phyloP scores from a whole-genome alignment of 2,888 invertebrate species.

The Pycnomerus fuliginosus region DNA sequence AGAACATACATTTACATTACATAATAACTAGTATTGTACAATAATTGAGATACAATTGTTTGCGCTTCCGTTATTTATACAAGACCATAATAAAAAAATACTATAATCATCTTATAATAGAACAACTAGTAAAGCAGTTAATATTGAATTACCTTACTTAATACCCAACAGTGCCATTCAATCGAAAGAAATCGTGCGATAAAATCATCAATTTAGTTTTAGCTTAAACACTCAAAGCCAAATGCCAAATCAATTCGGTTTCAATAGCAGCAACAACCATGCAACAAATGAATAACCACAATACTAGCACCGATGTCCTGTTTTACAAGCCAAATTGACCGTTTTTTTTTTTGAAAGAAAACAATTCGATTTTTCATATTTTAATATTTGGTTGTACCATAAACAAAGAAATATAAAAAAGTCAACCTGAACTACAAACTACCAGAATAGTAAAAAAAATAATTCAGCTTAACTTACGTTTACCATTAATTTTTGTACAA shows the following conservation, averaged over 20 bases:
- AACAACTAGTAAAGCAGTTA: conserved; percentile 44
- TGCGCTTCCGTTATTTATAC: conserved; percentile 20
- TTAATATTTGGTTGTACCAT: conserved; percentile 4
- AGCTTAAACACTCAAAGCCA: conserved; percentile 46
- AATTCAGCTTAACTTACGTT: conserved; percentile 24
- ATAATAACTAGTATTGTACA: conserved; percentile 22
- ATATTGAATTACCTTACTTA: conserved; percentile 45
- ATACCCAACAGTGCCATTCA: conserved; percentile 48
- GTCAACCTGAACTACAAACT: conserved; percentile 23
- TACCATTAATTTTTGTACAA: conserved; percentile 5
- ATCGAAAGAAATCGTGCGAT: conserved; percentile 39
- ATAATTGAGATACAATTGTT: conserved; percentile 15
- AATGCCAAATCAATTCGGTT: conserved; percentile 28
- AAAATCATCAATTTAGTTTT: conserved; percentile 41
- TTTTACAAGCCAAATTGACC: conserved; percentile 28
- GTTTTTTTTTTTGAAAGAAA: conserved; percentile 18
- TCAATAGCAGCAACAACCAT: conserved; percentile 45
- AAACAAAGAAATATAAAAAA: not conserved
- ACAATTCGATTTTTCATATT: conserved; percentile 13
- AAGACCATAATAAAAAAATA: conserved; percentile 39
- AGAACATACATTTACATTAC: conserved; percentile 26
- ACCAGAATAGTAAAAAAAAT: conserved; percentile 26
- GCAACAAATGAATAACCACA: conserved; percentile 43
- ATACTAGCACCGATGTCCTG: conserved; percentile 45
- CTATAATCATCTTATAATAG: conserved; percentile 35